phyloP scores from a whole-genome alignment of 2,888 invertebrate species.

The Rhagonycha fulva region DNA sequence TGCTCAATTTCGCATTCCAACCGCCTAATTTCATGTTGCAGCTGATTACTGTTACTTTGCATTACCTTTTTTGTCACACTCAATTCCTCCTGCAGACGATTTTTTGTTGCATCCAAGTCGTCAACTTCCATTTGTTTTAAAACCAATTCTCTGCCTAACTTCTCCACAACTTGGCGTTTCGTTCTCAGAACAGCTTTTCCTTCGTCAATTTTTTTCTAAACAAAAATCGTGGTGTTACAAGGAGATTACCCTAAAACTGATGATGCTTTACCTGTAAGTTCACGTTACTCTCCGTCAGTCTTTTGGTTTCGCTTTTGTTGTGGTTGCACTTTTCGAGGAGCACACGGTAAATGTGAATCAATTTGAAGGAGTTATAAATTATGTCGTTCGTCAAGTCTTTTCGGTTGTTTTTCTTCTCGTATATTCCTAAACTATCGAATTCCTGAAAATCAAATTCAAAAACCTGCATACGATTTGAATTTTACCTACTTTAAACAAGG shows the following conservation, averaged over 20 bases:
- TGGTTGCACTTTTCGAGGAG: not conserved
- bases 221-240: not conserved
- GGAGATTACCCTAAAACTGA: not conserved
- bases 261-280: not conserved
- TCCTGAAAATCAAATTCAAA: not conserved
- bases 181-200: not conserved
- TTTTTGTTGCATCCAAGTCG: not conserved
- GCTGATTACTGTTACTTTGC: not conserved
- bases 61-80: not conserved
- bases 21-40: conserved; percentile 6
- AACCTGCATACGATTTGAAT: not conserved
- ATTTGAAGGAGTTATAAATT: not conserved
- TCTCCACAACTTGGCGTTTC: not conserved
- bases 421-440: not conserved
- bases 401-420: not conserved
- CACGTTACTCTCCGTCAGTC: not conserved
- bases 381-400: not conserved
- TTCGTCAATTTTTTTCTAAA: not conserved
- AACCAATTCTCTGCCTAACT: not conserved
- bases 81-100: not conserved
- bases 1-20: conserved; percentile 1
- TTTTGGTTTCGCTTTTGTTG: not conserved
- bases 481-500: not conserved
- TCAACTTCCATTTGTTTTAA: not conserved
- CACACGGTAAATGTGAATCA: not conserved